Base-by-base conservation (phyloP, 2,888 invertebrate genomes). In the Parnassius mnemosyne region DNA sequence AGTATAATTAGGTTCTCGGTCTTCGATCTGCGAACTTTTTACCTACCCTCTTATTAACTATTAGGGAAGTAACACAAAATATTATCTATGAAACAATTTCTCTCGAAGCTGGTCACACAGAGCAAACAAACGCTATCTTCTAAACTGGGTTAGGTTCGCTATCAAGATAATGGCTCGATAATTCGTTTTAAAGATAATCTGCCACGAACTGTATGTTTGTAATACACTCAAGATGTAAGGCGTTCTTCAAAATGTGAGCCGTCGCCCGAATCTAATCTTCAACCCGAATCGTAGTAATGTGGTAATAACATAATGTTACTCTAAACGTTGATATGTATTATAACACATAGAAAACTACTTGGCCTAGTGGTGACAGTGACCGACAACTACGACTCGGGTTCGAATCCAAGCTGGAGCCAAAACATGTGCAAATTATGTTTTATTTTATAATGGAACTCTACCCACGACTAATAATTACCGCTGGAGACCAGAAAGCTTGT, bases 141-240 rank as follows among this genome's bases (percentile, higher is more conserved):
- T 64, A 73, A 84, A 82, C 80, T 78, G 71, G 83, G 84, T 84
- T 82, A 78, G 68, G 71, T 69, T 70, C 62, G 65, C 74, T 83
- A 83, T 80, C 83, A 71, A 72, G 80, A 85, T 86, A 85, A 84
- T 83, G 75, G 72, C 70, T 76, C 81, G 77, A 81, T 87, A 87
- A 88, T 87, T 73, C 77, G 79, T 80, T 76, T 73, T 66, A 71
- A 73, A 75, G 78, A 81, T 82, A 77, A 80, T 79, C 75, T 72
- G 69, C 70, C 65, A 66, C 58, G 55, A 51, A 57, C 66, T 65
- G 58, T 61, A 53, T 87, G 75, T 89, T 88, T 88, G 82, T 77
- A 56, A 47, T 81, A 70, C 87, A 87, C 88, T 88, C 70, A 72
- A 82, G 75, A 72, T 75, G 68, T 64, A 56, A 65, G 13, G 34